Evolutionary conservation across 2,888 invertebrate species (phyloP), one percentile per base, ranked within the genome.

Genomic region (Adelphocoris suturalis): DNA sequence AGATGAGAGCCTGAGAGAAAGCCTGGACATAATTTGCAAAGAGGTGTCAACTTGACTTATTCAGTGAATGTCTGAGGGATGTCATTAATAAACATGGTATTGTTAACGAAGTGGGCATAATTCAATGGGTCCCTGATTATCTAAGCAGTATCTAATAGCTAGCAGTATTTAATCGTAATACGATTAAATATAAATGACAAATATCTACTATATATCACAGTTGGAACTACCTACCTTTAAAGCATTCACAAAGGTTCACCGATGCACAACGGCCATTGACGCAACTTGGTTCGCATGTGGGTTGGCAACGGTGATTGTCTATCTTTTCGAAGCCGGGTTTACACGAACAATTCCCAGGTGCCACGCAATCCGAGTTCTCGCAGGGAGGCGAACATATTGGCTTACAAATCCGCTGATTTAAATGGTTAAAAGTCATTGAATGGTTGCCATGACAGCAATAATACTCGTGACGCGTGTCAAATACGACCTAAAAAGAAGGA

Each of bases 271-370:
- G 89, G 14, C 86, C 48, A 55, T 91, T 90, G 47, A 90, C 76
- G 37, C 91, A 91, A 0, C 23, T 76, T 7, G 78, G 27, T 1
- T 27, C 52, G 81, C 91, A 91, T 0, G 75, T 57, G 3, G 90
- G 90, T 11, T 78, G 52, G 75, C 91, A 91, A 37, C 37, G 37
- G 37, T 3, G 37, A 14, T 46, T n/a, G 82, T 85, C 16, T 9
- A 14, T 48, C 13, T 88, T 81, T 47, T 55, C 46, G 75, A 76
- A 90, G 3, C 90, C 91, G 7, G 57, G 23, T 9, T 47, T 68
- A 76, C 91, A 91, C 4, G 47, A 27, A 68, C 91, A 91, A 19
- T 55, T 52, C 0, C 90, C 90, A 23, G 91, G 91, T 0, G 75
- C 46, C 0, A 80, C 19, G 86, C 91, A 91, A 9, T 37, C 19